Evolutionary conservation across 2,888 invertebrate species (phyloP).

Genomic region (Xylota segnis): DNA sequence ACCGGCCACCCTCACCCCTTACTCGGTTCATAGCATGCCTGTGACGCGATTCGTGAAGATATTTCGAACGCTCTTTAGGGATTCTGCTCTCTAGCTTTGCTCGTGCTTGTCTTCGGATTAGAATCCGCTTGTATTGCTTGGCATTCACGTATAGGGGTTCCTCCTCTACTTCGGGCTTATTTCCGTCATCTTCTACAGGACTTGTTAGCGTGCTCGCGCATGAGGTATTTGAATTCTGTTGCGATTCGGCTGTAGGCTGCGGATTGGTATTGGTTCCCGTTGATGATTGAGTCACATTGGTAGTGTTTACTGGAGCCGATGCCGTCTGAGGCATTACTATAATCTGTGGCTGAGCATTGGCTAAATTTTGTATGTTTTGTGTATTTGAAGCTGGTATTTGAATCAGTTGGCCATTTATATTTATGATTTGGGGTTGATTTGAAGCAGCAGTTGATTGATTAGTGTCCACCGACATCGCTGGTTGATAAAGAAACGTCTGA

Average conservation of each 20-base stretch:
- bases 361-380: conserved; percentile 65
- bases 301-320: conserved; percentile 55
- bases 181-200: conserved; percentile 80
- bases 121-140: conserved; percentile 97
- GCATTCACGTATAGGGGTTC: conserved; percentile 99
- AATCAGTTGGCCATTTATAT: conserved; percentile 84
- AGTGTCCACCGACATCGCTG: conserved; percentile 81
- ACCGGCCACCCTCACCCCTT: conserved; percentile 98
- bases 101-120: conserved; percentile 96
- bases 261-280: conserved; percentile 71
- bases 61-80: conserved; percentile 98
- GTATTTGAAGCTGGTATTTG: conserved; percentile 81
- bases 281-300: conserved; percentile 78
- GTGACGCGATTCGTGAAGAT: conserved; percentile 98
- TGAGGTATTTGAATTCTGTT: conserved; percentile 49
- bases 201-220: conserved; percentile 72
- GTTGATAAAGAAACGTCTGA: conserved; percentile 94
- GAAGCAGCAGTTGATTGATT: conserved; percentile 83
- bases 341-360: conserved; percentile 78
- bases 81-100: conserved; percentile 98
- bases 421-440: conserved; percentile 87
- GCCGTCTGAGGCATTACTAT: conserved; percentile 80
- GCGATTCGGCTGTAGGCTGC: conserved; percentile 69
- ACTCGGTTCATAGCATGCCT: conserved; percentile 98
- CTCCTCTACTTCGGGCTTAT: conserved; percentile 88